Conservation (phyloP, 2,888 invertebrate species). For the Hypselothyrea guttata region DNA sequence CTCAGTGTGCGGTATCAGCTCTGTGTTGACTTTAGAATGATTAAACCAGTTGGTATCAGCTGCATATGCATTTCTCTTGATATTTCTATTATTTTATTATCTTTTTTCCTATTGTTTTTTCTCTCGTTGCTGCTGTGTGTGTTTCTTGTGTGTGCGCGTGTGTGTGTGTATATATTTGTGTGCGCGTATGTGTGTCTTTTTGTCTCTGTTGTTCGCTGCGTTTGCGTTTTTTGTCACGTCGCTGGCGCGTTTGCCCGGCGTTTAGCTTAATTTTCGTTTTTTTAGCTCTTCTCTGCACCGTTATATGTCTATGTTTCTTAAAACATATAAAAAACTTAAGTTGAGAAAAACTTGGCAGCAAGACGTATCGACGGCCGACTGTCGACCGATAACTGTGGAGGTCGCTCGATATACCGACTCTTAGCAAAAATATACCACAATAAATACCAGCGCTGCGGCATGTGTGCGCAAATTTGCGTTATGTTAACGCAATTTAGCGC, state of each 20-base stretch:
- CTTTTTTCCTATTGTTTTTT: constrained; percentile 11
- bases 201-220: constrained; percentile 45
- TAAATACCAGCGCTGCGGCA: constrained; percentile 11
- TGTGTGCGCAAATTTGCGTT: not conserved
- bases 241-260: constrained; percentile 6
- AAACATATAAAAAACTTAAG: constrained; percentile 51
- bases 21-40: constrained; percentile 11
- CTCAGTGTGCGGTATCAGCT: constrained; percentile 12
- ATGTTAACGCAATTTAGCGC: not conserved
- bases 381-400: constrained; percentile 26
- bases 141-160: constrained; percentile 19
- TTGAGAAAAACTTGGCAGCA: constrained; percentile 55
- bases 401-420: constrained; percentile 20
- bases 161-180: constrained; percentile 43
- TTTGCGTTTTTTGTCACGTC: constrained; percentile 26
- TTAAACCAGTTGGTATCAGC: constrained; percentile 23
- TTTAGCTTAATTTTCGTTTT: constrained; percentile 34
- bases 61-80: constrained; percentile 28
- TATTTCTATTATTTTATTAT: constrained; percentile 7
- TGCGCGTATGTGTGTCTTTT: constrained; percentile 33
- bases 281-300: constrained; percentile 8
- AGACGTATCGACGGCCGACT: constrained; percentile 51
- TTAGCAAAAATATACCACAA: constrained; percentile 8
- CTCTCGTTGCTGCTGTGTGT: not conserved
- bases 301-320: constrained; percentile 41